Percentiles rank a stretch among this genome's conserved stretches.
These are phyloP conservation scores for Sparidentex hasta DNA, from an alignment of 2,797 vertebrate genomes.

Conservation along the genomic window DNA sequence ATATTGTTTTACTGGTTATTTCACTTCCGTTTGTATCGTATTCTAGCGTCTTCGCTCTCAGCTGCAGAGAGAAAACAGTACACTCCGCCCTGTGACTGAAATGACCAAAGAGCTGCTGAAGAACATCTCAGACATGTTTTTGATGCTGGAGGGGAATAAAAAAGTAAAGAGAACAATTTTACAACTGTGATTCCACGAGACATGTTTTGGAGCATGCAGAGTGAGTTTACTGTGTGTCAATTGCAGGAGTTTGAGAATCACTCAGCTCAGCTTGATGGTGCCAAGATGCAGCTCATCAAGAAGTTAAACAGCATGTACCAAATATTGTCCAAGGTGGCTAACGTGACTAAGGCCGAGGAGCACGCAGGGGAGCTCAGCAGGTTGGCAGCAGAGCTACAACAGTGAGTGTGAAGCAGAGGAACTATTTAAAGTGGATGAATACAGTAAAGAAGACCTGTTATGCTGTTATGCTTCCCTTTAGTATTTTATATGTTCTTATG, in stretches of 20 bases:
- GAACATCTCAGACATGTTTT: constrained; percentile 74
- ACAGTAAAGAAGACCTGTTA: no score
- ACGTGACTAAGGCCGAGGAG: constrained; percentile 86
- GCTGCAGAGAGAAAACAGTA: constrained; percentile 72
- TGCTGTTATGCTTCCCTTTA: no score
- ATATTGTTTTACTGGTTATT: not conserved
- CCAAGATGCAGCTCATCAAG: constrained; percentile 77
- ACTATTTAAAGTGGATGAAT: not conserved
- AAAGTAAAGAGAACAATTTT: constrained; percentile 71
- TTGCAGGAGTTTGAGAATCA: constrained; percentile 86
- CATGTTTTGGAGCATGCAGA: not conserved
- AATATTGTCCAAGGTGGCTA: constrained; percentile 69
- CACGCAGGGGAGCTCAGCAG: constrained; percentile 84
- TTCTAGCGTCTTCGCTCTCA: constrained; percentile 79
- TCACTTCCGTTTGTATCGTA: constrained; percentile 2
- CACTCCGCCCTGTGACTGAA: constrained; percentile 66
- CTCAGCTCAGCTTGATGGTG: constrained; percentile 86
- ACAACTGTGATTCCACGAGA: accelerated
- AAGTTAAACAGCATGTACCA: constrained; percentile 79
- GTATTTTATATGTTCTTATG: no score
- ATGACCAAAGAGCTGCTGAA: constrained; percentile 78
- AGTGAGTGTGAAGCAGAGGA: constrained; percentile 79
- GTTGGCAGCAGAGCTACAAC: constrained; percentile 83
- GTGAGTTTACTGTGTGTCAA: not conserved
- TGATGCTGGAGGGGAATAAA: constrained; percentile 80